These are phyloP conservation scores for Timandra comae DNA, from an alignment of 2,888 invertebrate genomes.

Conservation along the genomic window DNA sequence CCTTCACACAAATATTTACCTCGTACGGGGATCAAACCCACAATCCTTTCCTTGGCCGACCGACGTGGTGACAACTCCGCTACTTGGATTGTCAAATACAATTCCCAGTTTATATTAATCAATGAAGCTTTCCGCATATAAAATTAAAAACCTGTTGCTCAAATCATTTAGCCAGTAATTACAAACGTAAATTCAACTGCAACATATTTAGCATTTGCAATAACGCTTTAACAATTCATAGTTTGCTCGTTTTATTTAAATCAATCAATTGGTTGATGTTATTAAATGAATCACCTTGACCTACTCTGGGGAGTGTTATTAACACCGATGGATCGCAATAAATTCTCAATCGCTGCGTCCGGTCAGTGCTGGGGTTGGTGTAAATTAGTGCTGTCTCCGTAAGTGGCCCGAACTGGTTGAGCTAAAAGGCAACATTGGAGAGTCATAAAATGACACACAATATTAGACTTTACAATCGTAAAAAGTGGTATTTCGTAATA, in stretches of 20 bases:
- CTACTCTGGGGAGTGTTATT: constrained; percentile 34
- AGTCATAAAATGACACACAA: too few species aligned
- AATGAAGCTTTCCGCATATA: too few species aligned
- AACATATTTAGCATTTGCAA: neutral
- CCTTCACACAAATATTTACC: too few species aligned
- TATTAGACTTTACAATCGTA: too few species aligned
- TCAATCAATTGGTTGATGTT: constrained; percentile 1
- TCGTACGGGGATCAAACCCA: too few species aligned
- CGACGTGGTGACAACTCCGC: too few species aligned
- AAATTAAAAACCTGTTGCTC: neutral
- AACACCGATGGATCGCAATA: constrained; percentile 45
- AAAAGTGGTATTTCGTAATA: too few species aligned
- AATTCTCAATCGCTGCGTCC: constrained; percentile 46
- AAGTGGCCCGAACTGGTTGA: constrained; percentile 30
- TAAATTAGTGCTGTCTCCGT: constrained; percentile 54
- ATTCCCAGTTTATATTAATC: too few species aligned
- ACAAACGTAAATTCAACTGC: too few species aligned
- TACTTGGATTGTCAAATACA: too few species aligned
- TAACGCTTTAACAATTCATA: neutral
- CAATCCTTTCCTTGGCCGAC: too few species aligned
- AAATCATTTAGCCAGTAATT: neutral
- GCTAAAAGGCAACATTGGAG: too few species aligned
- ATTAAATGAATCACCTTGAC: constrained; percentile 30
- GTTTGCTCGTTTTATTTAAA: neutral
- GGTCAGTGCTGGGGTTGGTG: constrained; percentile 32